phyloP scores from a whole-genome alignment of 23 tunicate genomes.

The Halocynthia aurantium region DNA sequence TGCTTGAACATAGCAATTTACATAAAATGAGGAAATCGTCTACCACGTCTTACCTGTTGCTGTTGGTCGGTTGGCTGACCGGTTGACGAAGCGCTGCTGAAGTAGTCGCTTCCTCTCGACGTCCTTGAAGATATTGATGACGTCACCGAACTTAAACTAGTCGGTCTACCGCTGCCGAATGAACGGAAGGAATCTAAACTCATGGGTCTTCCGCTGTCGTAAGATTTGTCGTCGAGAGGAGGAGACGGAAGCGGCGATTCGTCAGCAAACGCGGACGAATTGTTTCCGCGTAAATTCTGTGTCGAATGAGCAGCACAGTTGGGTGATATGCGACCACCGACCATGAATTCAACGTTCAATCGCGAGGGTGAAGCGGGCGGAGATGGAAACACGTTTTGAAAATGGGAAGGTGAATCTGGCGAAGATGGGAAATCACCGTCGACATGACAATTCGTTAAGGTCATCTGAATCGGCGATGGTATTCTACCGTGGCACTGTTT shows the following conservation, averaged over 20 bases:
- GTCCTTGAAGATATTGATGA: constrained; percentile 51
- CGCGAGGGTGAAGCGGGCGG: neutral
- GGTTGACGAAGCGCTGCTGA: constrained; percentile 48
- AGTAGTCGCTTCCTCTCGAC: constrained; percentile 72
- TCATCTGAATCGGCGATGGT: neutral
- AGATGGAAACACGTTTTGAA: neutral
- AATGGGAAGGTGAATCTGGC: constrained; percentile 13
- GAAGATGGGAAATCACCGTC: constrained; percentile 6
- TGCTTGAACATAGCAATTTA: neutral
- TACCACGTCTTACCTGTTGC: neutral
- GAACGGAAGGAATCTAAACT: constrained; percentile 22
- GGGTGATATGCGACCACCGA: too few relatives aligned
- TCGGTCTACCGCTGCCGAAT: constrained; percentile 36
- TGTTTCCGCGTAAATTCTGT: neutral
- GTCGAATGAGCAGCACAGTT: too few relatives aligned
- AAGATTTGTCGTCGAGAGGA: constrained; percentile 13
- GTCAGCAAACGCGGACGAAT: constrained; percentile 4
- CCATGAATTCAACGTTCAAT: too few relatives aligned
- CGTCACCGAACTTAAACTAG: constrained; percentile 48
- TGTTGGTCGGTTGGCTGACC: constrained; percentile 18
- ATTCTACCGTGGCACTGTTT: neutral
- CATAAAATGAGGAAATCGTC: neutral
- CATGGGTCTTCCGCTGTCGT: constrained; percentile 27
- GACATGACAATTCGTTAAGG: neutral
- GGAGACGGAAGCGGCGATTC: constrained; percentile 22